Conservation (phyloP, 2,113 vertebrate genomes). For the Datnioides undecimradiatus region DNA sequence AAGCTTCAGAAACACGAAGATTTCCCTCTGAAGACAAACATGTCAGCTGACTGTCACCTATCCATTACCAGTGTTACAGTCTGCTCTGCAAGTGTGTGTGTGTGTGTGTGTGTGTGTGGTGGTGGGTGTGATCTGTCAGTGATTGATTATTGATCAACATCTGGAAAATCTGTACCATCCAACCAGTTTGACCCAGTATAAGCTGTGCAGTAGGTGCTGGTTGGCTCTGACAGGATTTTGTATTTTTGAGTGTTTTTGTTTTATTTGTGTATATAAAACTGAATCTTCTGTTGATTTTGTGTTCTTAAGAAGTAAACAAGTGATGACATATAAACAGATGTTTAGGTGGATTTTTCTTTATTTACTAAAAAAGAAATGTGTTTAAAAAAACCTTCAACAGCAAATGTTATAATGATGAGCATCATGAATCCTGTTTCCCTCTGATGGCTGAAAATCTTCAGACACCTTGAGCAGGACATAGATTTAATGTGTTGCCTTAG, state of each 20-base stretch:
- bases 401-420: too few species aligned
- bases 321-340: not conserved
- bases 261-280: slow-evolving; percentile 24
- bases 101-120: slow-evolving; percentile 37
- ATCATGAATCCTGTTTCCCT: too few species aligned
- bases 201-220: not conserved
- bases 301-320: not conserved
- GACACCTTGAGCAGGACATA: too few species aligned
- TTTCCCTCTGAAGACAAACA: slow-evolving; percentile 72
- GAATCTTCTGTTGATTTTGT: not conserved
- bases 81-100: not conserved
- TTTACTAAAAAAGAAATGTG: too few species aligned
- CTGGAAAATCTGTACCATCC: not conserved
- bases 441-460: too few species aligned
- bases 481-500: too few species aligned
- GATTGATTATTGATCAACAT: not conserved
- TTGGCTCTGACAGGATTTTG: not conserved
- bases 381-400: too few species aligned
- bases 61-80: slow-evolving; percentile 38
- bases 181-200: not conserved
- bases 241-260: not conserved
- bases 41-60: slow-evolving; percentile 9
- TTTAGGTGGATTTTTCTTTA: not conserved
- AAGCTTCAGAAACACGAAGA: slow-evolving; percentile 85
- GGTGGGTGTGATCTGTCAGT: slow-evolving; percentile 20